These are phyloP conservation scores for Piscicola geometra DNA, from an alignment of 2,888 invertebrate genomes.

Conservation along the genomic window DNA sequence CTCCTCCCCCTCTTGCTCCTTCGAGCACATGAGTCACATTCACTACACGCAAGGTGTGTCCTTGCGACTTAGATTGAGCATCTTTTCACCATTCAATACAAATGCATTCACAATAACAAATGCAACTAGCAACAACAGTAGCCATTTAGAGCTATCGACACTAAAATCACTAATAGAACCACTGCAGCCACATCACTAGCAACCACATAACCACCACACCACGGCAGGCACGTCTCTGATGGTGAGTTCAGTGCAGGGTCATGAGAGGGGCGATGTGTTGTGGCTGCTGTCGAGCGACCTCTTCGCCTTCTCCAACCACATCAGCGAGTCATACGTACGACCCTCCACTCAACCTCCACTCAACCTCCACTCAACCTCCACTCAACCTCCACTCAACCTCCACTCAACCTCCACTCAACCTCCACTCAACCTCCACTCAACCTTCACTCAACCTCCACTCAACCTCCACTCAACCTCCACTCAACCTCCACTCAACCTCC, in stretches of 20 bases:
- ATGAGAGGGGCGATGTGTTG: conserved; percentile 67
- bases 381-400: neutral
- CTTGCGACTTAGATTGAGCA: too few species aligned
- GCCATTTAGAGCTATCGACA: too few species aligned
- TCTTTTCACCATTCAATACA: too few species aligned
- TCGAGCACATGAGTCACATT: conserved; percentile 1
- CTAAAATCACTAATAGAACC: too few species aligned
- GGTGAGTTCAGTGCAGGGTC: conserved; percentile 62
- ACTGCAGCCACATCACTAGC: too few species aligned
- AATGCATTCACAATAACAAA: too few species aligned
- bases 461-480: neutral
- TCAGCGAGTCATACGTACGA: conserved; percentile 56
- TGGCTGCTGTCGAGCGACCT: conserved; percentile 74
- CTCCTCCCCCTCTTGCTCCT: neutral
- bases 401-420: neutral
- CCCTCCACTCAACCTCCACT: neutral
- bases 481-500: neutral
- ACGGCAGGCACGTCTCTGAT: conserved; percentile 7
- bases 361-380: neutral
- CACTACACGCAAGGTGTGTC: conserved; percentile 9
- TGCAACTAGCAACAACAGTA: too few species aligned
- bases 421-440: neutral
- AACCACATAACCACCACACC: neutral
- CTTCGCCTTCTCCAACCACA: conserved; percentile 63
- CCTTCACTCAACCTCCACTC: neutral